These are phyloP conservation scores for Ciconia nigra DNA, from an alignment of 2,797 vertebrate genomes.

Conservation along the genomic window DNA sequence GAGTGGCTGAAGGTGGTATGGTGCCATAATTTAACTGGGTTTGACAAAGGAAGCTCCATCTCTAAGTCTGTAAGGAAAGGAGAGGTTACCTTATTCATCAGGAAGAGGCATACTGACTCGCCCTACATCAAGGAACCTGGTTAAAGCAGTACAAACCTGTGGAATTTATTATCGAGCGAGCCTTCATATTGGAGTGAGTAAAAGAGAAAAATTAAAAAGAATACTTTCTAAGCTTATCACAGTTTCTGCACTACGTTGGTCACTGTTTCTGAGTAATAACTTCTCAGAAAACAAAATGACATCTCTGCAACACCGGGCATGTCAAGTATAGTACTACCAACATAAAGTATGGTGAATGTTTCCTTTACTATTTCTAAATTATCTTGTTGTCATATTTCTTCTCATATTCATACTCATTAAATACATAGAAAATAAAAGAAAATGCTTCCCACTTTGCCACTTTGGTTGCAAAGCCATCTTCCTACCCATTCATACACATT, in stretches of 20 bases:
- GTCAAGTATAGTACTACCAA: not conserved
- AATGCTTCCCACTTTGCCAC: not conserved
- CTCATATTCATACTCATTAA: not conserved
- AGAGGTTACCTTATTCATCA: not conserved
- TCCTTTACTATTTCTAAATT: not conserved
- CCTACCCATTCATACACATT: not conserved
- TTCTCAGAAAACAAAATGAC: not conserved
- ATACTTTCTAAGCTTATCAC: not conserved
- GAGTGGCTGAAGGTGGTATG: not conserved
- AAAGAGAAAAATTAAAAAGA: not conserved
- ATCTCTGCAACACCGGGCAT: not conserved
- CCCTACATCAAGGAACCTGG: accelerated
- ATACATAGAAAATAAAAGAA: not conserved
- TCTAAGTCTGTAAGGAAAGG: not conserved
- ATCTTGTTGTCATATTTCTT: not conserved
- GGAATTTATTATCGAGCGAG: not conserved
- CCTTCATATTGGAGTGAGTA: not conserved
- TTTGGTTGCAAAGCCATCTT: not conserved
- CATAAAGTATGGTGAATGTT: not conserved
- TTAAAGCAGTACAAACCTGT: not conserved
- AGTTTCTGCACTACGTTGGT: not conserved
- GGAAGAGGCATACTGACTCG: not conserved
- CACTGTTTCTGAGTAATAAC: not conserved
- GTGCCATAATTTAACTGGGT: not conserved
- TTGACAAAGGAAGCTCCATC: not conserved